These are phyloP conservation scores for Neodontobutis hainanensis DNA, from an alignment of 2,113 vertebrate species.

Conservation along the genomic window DNA sequence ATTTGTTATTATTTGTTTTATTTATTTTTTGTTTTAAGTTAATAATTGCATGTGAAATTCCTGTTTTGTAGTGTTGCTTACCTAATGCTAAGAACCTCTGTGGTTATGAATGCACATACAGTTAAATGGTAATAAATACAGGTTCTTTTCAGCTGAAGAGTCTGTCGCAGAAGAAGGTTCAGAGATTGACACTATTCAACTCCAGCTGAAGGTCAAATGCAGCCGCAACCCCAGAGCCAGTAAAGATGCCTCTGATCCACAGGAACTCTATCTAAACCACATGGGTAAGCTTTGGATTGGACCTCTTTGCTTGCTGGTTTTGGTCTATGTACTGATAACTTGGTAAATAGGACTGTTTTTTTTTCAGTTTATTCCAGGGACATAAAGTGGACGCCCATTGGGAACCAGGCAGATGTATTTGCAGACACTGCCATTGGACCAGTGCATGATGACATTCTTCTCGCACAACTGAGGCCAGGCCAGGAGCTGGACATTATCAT, in stretches of 20 bases:
- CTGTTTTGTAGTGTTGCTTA: too few species aligned
- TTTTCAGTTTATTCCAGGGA: slow-evolving; percentile 90
- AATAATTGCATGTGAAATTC: too few species aligned
- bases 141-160: slow-evolving; percentile 81
- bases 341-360: too few species aligned
- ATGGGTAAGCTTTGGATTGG: slow-evolving; percentile 81
- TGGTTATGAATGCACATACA: too few species aligned
- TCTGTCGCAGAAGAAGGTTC: slow-evolving; percentile 91
- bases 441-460: slow-evolving; percentile 91
- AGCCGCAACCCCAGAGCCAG: slow-evolving; percentile 86
- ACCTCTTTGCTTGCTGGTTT: too few species aligned
- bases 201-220: slow-evolving; percentile 92
- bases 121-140: neutral
- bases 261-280: slow-evolving; percentile 92
- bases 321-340: too few species aligned
- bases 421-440: slow-evolving; percentile 86
- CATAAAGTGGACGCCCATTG: slow-evolving; percentile 93
- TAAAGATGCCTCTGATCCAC: slow-evolving; percentile 93
- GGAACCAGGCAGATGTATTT: slow-evolving; percentile 95
- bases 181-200: slow-evolving; percentile 95
- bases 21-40: too few species aligned
- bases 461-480: slow-evolving; percentile 91
- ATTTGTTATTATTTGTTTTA: too few species aligned
- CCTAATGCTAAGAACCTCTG: too few species aligned
- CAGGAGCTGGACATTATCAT: slow-evolving; percentile 95